These are phyloP conservation scores for Hyperopisus bebe DNA, from an alignment of 2,113 vertebrate genomes.

Conservation along the genomic window DNA sequence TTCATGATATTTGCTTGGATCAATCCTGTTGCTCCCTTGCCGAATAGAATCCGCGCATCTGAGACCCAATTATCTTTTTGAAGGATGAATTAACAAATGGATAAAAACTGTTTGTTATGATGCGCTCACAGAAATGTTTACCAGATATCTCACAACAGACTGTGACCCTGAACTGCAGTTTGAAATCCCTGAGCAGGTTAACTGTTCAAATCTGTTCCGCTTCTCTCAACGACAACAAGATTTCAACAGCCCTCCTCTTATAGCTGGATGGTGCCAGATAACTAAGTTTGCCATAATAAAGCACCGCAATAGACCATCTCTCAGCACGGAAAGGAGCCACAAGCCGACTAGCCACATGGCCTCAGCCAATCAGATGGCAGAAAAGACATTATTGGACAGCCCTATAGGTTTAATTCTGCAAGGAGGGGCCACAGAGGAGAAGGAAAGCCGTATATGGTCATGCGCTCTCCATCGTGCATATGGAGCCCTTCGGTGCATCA, in stretches of 20 bases:
- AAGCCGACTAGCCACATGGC: neutral
- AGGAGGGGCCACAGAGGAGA: neutral
- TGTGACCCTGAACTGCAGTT: conserved; percentile 7
- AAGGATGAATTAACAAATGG: conserved; percentile 6
- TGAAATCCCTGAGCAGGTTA: neutral
- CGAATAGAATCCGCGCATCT: neutral
- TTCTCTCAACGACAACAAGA: neutral
- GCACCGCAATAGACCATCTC: neutral
- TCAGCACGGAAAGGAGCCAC: neutral
- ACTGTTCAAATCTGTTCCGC: neutral
- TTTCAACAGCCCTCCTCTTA: neutral
- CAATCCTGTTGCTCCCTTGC: neutral
- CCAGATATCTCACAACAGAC: neutral
- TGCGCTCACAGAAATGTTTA: neutral
- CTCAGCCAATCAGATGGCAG: neutral
- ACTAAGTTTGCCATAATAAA: neutral
- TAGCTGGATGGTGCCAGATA: neutral
- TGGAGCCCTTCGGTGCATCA: neutral
- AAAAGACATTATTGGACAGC: neutral
- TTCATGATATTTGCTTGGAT: neutral
- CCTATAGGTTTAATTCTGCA: neutral
- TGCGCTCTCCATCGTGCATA: neutral
- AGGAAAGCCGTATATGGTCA: neutral
- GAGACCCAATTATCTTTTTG: conserved; percentile 8
- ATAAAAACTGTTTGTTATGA: conserved; percentile 1